Conservation (phyloP, 64 coral and sea anemone species). For the Montipora capricornis region DNA sequence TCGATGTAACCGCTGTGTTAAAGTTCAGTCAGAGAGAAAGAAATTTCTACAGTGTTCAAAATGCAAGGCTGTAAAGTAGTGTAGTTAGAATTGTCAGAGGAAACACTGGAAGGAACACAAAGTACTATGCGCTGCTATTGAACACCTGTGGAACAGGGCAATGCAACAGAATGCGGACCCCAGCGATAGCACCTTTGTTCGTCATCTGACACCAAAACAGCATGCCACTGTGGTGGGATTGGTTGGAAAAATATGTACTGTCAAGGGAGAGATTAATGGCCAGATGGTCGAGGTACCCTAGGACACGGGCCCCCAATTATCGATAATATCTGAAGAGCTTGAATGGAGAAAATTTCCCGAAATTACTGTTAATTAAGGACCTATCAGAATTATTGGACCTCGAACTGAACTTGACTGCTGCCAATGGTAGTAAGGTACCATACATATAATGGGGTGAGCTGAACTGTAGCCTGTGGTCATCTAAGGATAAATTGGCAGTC, state of each 20-base stretch:
- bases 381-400: conserved; percentile 32
- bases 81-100: conserved; percentile 40
- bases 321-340: conserved; percentile 23
- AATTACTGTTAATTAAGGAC: conserved; percentile 10
- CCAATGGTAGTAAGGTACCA: conserved; percentile 48
- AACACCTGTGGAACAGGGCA: conserved; percentile 15
- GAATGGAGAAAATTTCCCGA: conserved; percentile 10
- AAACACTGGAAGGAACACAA: conserved; percentile 70
- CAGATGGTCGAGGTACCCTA: conserved; percentile 32
- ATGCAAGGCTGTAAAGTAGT: conserved; percentile 66
- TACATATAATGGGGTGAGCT: conserved; percentile 46
- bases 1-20: conserved; percentile 48
- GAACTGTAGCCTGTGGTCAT: background rate
- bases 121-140: conserved; percentile 36
- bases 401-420: conserved; percentile 43
- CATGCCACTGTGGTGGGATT: conserved; percentile 34
- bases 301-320: conserved; percentile 45
- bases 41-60: conserved; percentile 56
- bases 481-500: background rate
- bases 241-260: conserved; percentile 48
- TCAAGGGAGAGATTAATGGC: conserved; percentile 39
- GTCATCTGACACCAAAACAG: conserved; percentile 37
- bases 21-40: conserved; percentile 36
- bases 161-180: background rate
- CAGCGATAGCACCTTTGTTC: conserved; percentile 1